A percentile compares a stretch with the other conserved stretches of the same genome.
phyloP scores from a whole-genome alignment of 1,140 invertebrate species.

The Sycobia sp. region DNA sequence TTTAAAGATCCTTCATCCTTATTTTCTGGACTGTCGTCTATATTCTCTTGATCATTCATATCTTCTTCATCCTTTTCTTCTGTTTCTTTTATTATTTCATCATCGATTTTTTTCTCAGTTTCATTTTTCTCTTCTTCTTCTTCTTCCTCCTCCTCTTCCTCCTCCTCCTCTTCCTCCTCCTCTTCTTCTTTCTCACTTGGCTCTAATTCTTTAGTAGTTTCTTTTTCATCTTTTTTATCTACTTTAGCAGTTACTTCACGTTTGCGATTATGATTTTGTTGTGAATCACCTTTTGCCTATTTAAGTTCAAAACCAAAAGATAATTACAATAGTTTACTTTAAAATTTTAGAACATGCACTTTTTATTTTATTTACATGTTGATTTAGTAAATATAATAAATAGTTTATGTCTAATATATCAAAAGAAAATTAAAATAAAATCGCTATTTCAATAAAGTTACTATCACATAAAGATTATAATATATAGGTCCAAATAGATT shows the following conservation, averaged over 20 bases:
- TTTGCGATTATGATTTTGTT: conserved; percentile 56
- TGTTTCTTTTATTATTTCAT: conserved; percentile 53
- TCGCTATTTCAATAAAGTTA: no score
- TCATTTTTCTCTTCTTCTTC: conserved; percentile 46
- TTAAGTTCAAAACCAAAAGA: background rate
- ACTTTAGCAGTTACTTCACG: conserved; percentile 54
- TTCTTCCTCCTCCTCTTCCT: conserved; percentile 42
- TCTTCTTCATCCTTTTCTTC: conserved; percentile 40
- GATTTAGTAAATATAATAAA: no score
- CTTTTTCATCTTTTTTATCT: conserved; percentile 60
- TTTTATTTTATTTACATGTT: no score
- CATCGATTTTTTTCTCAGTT: conserved; percentile 54
- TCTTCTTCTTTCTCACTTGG: conserved; percentile 41
- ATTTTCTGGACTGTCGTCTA: conserved; percentile 39
- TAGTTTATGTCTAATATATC: no score
- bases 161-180: conserved; percentile 49
- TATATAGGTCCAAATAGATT: no score
- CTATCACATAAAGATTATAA: no score
- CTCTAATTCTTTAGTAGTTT: conserved; percentile 50
- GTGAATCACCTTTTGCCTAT: conserved; percentile 57
- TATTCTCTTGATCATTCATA: conserved; percentile 41
- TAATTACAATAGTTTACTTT: no score
- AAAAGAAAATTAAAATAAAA: no score
- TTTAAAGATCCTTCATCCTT: conserved; percentile 54
- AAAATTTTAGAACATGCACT: no score